Percentiles rank a stretch among this genome's conserved stretches.
phyloP scores from a whole-genome alignment of 2,113 vertebrate species.

The Cololabis saira region DNA sequence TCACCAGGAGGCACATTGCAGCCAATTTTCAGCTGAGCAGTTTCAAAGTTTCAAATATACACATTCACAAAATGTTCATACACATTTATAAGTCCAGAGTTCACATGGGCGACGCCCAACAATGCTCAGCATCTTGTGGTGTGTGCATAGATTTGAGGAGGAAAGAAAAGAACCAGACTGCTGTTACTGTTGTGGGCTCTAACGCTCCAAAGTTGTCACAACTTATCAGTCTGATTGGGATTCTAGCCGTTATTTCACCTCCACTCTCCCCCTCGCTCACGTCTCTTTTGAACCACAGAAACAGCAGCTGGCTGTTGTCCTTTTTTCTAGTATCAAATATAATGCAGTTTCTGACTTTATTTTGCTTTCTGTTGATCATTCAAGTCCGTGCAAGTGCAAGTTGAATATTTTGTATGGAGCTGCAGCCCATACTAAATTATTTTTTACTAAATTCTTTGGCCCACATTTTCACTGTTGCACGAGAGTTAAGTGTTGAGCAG shows the following conservation, averaged over 20 bases:
- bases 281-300: slow-evolving; percentile 16
- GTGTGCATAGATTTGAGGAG: neutral
- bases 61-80: no score
- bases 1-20: no score
- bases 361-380: neutral
- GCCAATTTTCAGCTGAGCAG: no score
- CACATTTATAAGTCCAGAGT: no score
- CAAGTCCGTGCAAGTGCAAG: neutral
- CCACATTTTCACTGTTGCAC: neutral
- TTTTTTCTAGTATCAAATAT: neutral
- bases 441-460: neutral
- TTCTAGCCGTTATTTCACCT: slow-evolving; percentile 53
- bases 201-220: slow-evolving; percentile 59
- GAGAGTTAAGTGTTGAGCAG: neutral
- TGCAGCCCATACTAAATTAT: no score
- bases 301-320: slow-evolving; percentile 11
- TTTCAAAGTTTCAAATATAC: no score
- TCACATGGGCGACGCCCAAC: no score
- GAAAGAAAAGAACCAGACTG: slow-evolving; percentile 9
- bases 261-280: slow-evolving; percentile 28
- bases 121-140: no score
- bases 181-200: slow-evolving; percentile 36
- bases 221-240: slow-evolving; percentile 65
- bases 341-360: neutral
- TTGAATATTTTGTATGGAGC: neutral